Percentiles rank a stretch among this genome's conserved stretches.
phyloP scores from a whole-genome alignment of 2,113 vertebrate species.

The Manacus vitellinus region DNA sequence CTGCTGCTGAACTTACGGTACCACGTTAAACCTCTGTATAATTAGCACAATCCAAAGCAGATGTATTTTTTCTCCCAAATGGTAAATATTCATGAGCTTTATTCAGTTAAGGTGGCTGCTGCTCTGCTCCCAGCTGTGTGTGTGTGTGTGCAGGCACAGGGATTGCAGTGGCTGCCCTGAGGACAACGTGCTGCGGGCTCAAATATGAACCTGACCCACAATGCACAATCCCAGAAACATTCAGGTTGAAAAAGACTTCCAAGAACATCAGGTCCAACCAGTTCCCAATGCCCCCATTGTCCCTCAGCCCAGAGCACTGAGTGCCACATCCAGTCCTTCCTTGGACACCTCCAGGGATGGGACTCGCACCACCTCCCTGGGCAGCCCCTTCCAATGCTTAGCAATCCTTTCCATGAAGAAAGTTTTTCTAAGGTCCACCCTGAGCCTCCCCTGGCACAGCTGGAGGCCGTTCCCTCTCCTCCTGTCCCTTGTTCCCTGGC shows the following conservation, averaged over 20 bases:
- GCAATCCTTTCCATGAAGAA: not conserved
- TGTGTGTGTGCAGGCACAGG: not conserved
- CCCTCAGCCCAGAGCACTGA: too few relatives aligned
- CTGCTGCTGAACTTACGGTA: not conserved
- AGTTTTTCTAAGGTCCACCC: not conserved
- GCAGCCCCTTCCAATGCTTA: not conserved
- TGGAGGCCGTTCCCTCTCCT: not conserved
- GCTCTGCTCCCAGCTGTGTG: not conserved
- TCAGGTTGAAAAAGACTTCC: not conserved
- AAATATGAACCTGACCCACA: not conserved
- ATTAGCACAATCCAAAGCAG: not conserved
- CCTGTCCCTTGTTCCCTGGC: not conserved
- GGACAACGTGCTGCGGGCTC: not conserved
- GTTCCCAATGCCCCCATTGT: not conserved
- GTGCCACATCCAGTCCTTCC: not conserved
- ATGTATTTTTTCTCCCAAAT: not conserved
- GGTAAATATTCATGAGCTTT: not conserved
- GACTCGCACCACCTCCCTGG: not conserved
- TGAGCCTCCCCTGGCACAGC: not conserved
- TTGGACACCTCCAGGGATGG: not conserved
- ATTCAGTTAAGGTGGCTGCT: not conserved
- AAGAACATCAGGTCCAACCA: not conserved
- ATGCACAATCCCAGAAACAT: accelerated
- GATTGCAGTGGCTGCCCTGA: not conserved
- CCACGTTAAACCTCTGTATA: not conserved